Evolutionary conservation across 2,797 vertebrate species (phyloP).

Genomic region (Pithecia hirsuta): DNA sequence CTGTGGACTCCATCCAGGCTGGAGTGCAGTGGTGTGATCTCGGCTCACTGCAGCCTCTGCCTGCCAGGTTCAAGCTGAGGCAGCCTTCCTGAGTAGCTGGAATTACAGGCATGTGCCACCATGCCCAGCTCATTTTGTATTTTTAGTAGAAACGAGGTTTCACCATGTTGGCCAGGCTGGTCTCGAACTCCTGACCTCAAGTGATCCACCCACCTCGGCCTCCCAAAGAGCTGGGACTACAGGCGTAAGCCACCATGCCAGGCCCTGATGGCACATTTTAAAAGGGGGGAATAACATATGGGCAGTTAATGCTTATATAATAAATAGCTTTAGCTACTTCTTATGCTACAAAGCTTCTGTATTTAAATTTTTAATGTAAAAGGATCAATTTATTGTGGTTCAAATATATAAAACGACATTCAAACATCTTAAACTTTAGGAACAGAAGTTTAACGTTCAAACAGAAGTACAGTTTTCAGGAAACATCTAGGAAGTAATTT

Average conservation of each 20-base stretch:
- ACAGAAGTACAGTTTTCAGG: slow-evolving; percentile 48
- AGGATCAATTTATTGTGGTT: slow-evolving; percentile 89
- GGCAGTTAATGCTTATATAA: neutral
- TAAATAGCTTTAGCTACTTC: neutral
- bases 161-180: neutral
- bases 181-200: neutral
- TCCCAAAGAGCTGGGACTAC: neutral
- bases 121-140: too few relatives aligned
- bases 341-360: slow-evolving; percentile 9
- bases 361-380: slow-evolving; percentile 63
- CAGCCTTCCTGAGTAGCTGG: neutral
- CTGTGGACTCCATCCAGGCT: too few relatives aligned
- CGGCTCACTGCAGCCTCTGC: too few relatives aligned
- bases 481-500: neutral
- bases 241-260: too few relatives aligned
- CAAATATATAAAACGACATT: slow-evolving; percentile 86
- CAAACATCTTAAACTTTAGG: slow-evolving; percentile 87
- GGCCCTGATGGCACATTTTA: neutral
- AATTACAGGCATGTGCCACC: neutral
- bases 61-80: too few relatives aligned
- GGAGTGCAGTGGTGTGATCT: too few relatives aligned
- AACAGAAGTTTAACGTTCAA: slow-evolving; percentile 87
- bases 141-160: too few relatives aligned
- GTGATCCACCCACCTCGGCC: neutral
- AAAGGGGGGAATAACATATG: neutral